These are phyloP conservation scores for Mastomys coucha DNA, from an alignment of 2,113 vertebrate species.

Conservation along the genomic window DNA sequence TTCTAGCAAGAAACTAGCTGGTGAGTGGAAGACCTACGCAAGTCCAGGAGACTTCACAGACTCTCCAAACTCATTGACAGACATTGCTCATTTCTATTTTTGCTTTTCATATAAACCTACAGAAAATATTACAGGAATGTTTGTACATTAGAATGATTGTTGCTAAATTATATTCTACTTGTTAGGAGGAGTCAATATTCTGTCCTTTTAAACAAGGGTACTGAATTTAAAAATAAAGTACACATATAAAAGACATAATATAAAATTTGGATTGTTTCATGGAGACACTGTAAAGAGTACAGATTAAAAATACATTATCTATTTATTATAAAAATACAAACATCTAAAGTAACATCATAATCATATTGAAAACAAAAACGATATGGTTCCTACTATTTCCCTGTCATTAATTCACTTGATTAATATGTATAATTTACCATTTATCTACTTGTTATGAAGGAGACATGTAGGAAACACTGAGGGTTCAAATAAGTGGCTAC, in stretches of 20 bases:
- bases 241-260: background rate
- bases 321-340: background rate
- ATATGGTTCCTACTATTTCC: background rate
- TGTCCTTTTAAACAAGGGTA: background rate
- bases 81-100: background rate
- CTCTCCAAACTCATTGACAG: background rate
- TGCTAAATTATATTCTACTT: background rate
- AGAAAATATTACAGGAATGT: background rate
- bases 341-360: background rate
- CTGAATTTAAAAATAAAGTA: background rate
- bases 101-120: background rate
- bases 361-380: background rate
- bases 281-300: background rate
- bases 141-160: conserved; percentile 6
- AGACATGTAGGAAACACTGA: background rate
- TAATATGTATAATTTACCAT: background rate
- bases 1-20: conserved; percentile 54
- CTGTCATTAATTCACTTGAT: background rate
- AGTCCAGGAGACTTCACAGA: background rate
- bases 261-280: background rate
- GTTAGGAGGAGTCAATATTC: conserved; percentile 1
- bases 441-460: background rate
- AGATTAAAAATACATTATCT: background rate
- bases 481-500: conserved; percentile 57
- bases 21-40: background rate